phyloP scores from a whole-genome alignment of 2,797 vertebrate species.

The Ibycter americanus region DNA sequence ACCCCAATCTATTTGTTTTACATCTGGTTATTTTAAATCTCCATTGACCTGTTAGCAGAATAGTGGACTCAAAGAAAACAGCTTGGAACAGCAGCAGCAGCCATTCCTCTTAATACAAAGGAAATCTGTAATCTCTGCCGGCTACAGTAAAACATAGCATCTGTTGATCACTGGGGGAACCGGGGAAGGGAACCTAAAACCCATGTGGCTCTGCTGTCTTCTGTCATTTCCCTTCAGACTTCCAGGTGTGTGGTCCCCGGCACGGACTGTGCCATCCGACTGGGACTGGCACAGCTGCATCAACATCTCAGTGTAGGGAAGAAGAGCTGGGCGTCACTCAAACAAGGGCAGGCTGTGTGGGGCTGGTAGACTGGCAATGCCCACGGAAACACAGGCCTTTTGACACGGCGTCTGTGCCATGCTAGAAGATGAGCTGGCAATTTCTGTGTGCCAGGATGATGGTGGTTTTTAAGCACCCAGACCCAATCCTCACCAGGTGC shows the following conservation, averaged over 20 bases:
- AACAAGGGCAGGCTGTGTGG: conserved; percentile 50
- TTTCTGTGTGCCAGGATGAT: not conserved
- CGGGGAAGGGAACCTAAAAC: not conserved
- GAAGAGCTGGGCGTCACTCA: not conserved
- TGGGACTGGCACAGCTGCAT: conserved; percentile 45
- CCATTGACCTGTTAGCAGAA: not conserved
- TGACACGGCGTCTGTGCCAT: not conserved
- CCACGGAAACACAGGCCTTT: not conserved
- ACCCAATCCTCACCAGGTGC: not conserved
- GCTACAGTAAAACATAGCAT: conserved; percentile 66
- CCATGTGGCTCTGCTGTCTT: not conserved
- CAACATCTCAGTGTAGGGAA: not conserved
- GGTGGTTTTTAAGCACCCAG: not conserved
- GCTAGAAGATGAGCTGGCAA: conserved; percentile 25
- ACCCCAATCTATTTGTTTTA: not conserved
- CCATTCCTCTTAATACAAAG: conserved; percentile 67
- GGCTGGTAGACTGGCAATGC: conserved; percentile 3
- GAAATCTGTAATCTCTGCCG: conserved; percentile 63
- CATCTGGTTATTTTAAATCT: conserved; percentile 11
- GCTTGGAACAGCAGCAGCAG: not conserved
- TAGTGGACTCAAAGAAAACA: conserved; percentile 19
- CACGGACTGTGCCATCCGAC: not conserved
- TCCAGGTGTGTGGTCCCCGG: conserved; percentile 4
- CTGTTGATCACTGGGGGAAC: conserved; percentile 66
- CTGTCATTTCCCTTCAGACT: conserved; percentile 10